Evolutionary conservation across 2,888 invertebrate species (phyloP).

Genomic region (Nomada hirtipes): DNA sequence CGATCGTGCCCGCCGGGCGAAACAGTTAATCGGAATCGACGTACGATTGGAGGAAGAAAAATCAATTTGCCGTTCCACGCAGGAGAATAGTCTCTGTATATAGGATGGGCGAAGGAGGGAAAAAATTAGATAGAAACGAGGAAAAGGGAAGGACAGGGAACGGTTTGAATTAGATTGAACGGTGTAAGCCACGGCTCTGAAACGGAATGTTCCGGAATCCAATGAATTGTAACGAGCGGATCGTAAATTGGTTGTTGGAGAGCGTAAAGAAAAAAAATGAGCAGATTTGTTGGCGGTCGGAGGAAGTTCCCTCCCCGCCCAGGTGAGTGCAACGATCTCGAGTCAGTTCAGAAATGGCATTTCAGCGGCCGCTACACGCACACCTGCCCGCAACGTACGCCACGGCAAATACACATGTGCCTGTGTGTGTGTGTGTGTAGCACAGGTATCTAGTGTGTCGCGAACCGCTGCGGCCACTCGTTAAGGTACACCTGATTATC

Average conservation of each 20-base stretch:
- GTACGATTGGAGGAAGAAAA: too few relatives aligned
- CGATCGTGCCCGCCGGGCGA: too few relatives aligned
- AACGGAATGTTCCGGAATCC: too few relatives aligned
- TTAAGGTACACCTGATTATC: constrained; percentile 70
- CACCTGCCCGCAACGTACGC: constrained; percentile 38
- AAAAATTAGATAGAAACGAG: too few relatives aligned
- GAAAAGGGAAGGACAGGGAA: too few relatives aligned
- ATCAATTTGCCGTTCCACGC: too few relatives aligned
- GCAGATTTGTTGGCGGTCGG: constrained; percentile 19
- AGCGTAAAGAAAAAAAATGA: constrained; percentile 8
- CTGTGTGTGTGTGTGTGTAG: constrained; percentile 6
- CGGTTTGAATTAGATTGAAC: too few relatives aligned
- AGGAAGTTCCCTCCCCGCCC: constrained; percentile 26
- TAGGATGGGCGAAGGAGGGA: too few relatives aligned
- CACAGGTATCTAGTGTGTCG: constrained; percentile 52
- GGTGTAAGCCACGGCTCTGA: too few relatives aligned
- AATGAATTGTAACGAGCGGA: too few relatives aligned
- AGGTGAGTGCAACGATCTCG: constrained; percentile 63
- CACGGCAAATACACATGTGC: neutral
- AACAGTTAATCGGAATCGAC: too few relatives aligned
- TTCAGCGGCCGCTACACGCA: constrained; percentile 46
- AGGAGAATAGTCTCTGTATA: too few relatives aligned
- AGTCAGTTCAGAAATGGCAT: constrained; percentile 63
- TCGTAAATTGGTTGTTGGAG: constrained; percentile 20
- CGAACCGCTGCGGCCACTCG: constrained; percentile 62